These are phyloP conservation scores for Synergus umbraculus DNA, from an alignment of 2,888 invertebrate genomes.

Conservation along the genomic window DNA sequence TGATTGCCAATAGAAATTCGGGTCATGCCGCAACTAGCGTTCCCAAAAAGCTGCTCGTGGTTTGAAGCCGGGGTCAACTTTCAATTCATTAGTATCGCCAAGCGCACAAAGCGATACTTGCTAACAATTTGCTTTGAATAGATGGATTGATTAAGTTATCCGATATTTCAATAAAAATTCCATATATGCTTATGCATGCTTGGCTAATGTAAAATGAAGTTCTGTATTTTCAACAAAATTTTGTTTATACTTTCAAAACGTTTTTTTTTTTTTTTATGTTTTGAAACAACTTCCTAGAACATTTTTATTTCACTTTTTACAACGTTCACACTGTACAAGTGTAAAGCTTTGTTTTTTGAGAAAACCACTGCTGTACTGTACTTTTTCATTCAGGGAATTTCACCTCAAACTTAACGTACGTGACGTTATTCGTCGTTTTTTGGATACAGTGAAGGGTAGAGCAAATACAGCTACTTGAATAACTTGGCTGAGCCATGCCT, in stretches of 20 bases:
- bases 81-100: slow-evolving; percentile 37
- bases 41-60: slow-evolving; percentile 27
- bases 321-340: background rate
- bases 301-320: too few species aligned
- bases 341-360: background rate
- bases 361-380: background rate
- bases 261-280: background rate
- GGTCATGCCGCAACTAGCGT: background rate
- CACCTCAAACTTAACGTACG: slow-evolving; percentile 31
- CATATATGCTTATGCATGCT: slow-evolving; percentile 30
- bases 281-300: too few species aligned
- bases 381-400: background rate
- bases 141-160: slow-evolving; percentile 24
- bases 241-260: background rate
- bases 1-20: slow-evolving; percentile 34
- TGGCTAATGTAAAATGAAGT: background rate
- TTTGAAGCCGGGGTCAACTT: slow-evolving; percentile 34
- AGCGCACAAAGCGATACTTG: slow-evolving; percentile 34
- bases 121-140: slow-evolving; percentile 37
- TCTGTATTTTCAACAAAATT: background rate
- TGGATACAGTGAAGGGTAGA: slow-evolving; percentile 43
- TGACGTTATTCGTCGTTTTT: slow-evolving; percentile 45
- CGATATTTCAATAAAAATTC: background rate
- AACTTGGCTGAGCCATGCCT: slow-evolving; percentile 39
- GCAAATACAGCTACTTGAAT: slow-evolving; percentile 44